Evolutionary conservation across 2,113 vertebrate species (phyloP).

Genomic region (Motacilla tschutschensis): DNA sequence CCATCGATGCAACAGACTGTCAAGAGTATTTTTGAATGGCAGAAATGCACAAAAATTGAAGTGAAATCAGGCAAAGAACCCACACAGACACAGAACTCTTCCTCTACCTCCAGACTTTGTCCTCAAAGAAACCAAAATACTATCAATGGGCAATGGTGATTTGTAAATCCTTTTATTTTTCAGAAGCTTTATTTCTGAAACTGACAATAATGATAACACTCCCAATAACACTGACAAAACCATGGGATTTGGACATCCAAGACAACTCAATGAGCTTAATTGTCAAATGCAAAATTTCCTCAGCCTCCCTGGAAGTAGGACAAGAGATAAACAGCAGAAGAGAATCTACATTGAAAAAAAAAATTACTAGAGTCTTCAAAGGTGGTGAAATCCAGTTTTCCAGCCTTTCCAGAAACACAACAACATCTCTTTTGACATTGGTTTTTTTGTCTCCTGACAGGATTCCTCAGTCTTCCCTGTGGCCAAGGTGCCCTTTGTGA

Average conservation of each 20-base stretch:
- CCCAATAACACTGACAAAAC: background rate
- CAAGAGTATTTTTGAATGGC: background rate
- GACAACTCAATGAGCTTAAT: background rate
- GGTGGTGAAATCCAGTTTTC: background rate
- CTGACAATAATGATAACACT: background rate
- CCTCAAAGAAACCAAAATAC: background rate
- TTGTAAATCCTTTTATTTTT: background rate
- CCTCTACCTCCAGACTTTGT: background rate
- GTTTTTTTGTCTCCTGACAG: background rate
- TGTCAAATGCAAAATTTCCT: background rate
- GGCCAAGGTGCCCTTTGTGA: background rate
- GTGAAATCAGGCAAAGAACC: background rate
- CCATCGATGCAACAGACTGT: background rate
- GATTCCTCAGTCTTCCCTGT: background rate
- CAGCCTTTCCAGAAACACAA: background rate
- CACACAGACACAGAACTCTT: background rate
- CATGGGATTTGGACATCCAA: fast-evolving
- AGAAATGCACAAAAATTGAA: background rate
- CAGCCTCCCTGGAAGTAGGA: background rate
- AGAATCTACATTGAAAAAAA: background rate
- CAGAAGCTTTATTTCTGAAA: background rate
- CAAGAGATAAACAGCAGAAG: background rate
- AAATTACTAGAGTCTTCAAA: background rate
- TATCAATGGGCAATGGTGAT: background rate
- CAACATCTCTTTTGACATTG: fast-evolving